Evolutionary conservation across 2,797 vertebrate genomes (phyloP).

Genomic region (Lates japonicus): DNA sequence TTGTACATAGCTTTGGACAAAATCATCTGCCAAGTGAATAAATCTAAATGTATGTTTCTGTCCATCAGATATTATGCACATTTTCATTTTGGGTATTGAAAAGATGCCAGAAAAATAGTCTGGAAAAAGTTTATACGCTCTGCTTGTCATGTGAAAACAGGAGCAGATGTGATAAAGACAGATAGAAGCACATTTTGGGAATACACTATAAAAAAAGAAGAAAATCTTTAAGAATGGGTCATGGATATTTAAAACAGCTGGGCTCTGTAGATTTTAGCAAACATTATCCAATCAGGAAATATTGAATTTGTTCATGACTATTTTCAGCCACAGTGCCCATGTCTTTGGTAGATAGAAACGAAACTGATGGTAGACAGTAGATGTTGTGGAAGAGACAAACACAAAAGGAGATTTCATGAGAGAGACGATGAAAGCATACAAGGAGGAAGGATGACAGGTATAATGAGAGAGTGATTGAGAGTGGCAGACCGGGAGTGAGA

Average conservation of each 20-base stretch:
- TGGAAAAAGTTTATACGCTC: too few species aligned
- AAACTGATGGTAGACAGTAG: background rate
- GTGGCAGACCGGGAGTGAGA: background rate
- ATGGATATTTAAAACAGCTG: background rate
- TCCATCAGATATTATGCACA: background rate
- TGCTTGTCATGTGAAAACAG: background rate
- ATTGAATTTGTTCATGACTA: background rate
- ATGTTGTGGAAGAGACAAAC: background rate
- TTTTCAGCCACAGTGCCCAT: background rate
- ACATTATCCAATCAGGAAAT: background rate
- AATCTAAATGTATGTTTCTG: background rate
- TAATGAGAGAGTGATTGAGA: conserved; percentile 15
- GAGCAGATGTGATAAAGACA: background rate
- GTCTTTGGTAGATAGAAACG: too few species aligned
- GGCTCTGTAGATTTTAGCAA: background rate
- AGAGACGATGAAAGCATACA: background rate
- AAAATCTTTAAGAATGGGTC: too few species aligned
- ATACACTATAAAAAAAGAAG: background rate
- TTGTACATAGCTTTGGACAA: too few species aligned
- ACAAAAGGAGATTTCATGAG: background rate
- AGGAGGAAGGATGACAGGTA: conserved; percentile 60
- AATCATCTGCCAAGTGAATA: background rate
- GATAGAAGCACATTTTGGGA: background rate
- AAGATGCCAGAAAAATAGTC: too few species aligned
- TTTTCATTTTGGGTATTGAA: background rate